Base-by-base conservation (phyloP, 2,113 vertebrate species). In the Trichechus manatus region DNA sequence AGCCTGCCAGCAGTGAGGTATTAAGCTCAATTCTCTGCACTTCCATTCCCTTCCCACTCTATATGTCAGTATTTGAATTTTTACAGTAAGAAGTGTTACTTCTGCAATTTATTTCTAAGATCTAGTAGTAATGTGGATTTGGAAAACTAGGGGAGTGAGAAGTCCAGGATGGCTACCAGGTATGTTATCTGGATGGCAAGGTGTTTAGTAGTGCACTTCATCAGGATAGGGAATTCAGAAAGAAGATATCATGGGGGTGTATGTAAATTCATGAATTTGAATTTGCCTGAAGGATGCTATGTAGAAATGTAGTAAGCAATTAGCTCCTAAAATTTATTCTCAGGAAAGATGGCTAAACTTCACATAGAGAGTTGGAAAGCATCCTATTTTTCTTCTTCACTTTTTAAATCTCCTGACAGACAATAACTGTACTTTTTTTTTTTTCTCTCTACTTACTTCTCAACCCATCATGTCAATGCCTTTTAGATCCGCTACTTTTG, bases 51-150 rank as follows among this genome's bases (percentile, higher is more conserved):
- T 70, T 90, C 83, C 79, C 47, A 63, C 25, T 79, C 33, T 75
- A n/a, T 75, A n/a, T 66, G 64, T 85, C 31, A 80, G 22, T 64
- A n/a, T 63, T 87, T 72, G 36, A 82, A 36, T 75, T 87, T 87
- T 78, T 92, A 33, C 14, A 53, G 4, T 66, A 66, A 59, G 27
- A n/a, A 87, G 29, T 75, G 13, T 66, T 59, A 87, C 33, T 77
- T 91, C 86, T 87, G 4, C 27, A 87, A 70, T 14, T 91, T n/a
- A 88, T 50, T 92, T 87, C 83, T 74, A 82, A 81, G 61, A 66
- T 23, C 74, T 70, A 74, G 23, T 75, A 88, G 36, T 31, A 94
- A 68, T 2, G 39, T 29, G 47, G 61, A 84, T 84, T 84, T 89
- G 83, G 82, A 92, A 79, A 88, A 84, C 79, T n/a, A 17, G 47